Evolutionary conservation across 1,140 invertebrate genomes (phyloP), one percentile per base, ranked within the genome.

Genomic region (Drosophila asahinai): DNA sequence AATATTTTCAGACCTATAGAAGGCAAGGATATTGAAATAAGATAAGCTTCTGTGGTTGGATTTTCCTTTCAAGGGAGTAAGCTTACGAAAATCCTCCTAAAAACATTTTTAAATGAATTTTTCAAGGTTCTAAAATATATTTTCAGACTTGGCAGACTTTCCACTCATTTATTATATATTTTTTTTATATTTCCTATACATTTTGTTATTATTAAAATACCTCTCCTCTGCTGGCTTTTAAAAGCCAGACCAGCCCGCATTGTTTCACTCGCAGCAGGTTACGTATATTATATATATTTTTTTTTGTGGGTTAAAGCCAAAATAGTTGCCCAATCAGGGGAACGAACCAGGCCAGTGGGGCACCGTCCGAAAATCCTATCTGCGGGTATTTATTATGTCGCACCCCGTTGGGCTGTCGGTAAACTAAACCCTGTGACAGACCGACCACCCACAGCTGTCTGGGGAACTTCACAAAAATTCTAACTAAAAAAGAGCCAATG

Each of bases 311-410:
- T 0, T 2, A 11, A 52, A 52, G n/a, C 51, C 51, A 54, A 36
- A 54, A 54, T 19, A 36, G 30, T 30, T 19, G 17, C 30, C 27
- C 51, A 9, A 49, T 15, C 22, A 8, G 14, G 14, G 2, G 1
- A 3, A 25, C 1, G 7, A 51, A 51, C 48, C n/a, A 15, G n/a
- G 49, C n/a, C 49, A 36, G 51, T 36, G 51, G 51, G 51, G 6
- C 51, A 54, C 51, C 51, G 30, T 36, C 30, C 30, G 12, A 54
- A 36, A 19, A 36, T 54, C 52, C 17, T 54, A 54, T 54, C 52
- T 54, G 36, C 12, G 52, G 52, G 12, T 36, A 54, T 54, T 52
- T 52, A 54, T 36, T 36, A 54, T 54, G 52, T 54, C 30, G 30
- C 52, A 54, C 52, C 30, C 52, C 30, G 11, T 54, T n/a, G 51